These are phyloP conservation scores for Strix uralensis DNA, from an alignment of 2,113 vertebrate species.

Conservation along the genomic window DNA sequence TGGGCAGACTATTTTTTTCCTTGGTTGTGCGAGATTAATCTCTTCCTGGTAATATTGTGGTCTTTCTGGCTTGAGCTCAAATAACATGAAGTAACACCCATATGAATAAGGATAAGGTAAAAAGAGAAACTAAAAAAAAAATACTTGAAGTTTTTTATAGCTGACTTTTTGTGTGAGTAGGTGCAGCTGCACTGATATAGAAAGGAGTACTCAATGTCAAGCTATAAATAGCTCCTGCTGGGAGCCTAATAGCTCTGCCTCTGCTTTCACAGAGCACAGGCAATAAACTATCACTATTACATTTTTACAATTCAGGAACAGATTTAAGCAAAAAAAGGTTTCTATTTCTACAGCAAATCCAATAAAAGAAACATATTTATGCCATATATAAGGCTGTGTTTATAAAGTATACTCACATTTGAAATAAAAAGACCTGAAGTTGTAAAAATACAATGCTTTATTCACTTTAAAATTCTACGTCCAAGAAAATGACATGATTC, in stretches of 20 bases:
- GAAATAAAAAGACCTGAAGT: slow-evolving; percentile 45
- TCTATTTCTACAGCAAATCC: slow-evolving; percentile 67
- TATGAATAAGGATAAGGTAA: slow-evolving; percentile 41
- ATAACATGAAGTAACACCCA: slow-evolving; percentile 66
- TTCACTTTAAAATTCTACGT: slow-evolving; percentile 23
- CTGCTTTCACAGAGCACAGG: slow-evolving; percentile 67
- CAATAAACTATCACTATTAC: slow-evolving; percentile 72
- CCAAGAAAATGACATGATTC: slow-evolving; percentile 3
- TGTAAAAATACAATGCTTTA: slow-evolving; percentile 57
- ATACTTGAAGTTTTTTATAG: slow-evolving; percentile 60
- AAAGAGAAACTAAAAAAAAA: background rate
- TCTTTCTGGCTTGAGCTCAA: slow-evolving; percentile 33
- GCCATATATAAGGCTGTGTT: slow-evolving; percentile 43
- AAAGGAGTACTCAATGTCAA: slow-evolving; percentile 75
- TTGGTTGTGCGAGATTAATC: slow-evolving; percentile 33
- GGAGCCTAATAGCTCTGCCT: slow-evolving; percentile 70
- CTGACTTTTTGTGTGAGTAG: slow-evolving; percentile 58
- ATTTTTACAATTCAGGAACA: slow-evolving; percentile 71
- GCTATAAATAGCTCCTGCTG: slow-evolving; percentile 78
- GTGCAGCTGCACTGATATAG: slow-evolving; percentile 69
- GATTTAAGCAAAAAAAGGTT: slow-evolving; percentile 67
- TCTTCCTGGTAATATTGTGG: slow-evolving; percentile 21
- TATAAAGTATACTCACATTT: slow-evolving; percentile 49
- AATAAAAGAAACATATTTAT: slow-evolving; percentile 71
- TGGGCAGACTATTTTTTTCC: slow-evolving; percentile 12